Conservation (phyloP, 2,888 invertebrate genomes). For the Yponomeuta sedellus region DNA sequence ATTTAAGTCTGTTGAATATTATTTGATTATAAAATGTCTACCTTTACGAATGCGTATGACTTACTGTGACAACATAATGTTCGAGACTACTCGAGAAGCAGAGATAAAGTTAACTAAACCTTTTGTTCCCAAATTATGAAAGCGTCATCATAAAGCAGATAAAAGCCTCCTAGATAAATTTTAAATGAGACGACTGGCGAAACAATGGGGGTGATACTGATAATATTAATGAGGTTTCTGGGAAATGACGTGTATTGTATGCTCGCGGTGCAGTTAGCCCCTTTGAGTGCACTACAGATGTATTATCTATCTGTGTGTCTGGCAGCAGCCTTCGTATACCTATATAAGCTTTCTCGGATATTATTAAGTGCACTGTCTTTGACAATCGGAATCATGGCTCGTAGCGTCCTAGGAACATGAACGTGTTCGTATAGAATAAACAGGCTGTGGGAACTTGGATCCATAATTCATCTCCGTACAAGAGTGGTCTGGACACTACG, state of each 20-base stretch:
- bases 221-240: not conserved
- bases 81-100: not conserved
- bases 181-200: not conserved
- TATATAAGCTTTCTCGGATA: not conserved
- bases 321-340: not conserved
- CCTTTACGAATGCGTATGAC: not conserved
- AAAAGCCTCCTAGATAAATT: not conserved
- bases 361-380: not conserved
- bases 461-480: too few relatives aligned
- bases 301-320: not conserved
- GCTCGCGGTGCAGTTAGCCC: not conserved
- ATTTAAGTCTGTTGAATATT: not conserved
- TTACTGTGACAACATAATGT: not conserved
- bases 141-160: not conserved
- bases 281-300: not conserved
- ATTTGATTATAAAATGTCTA: too few relatives aligned
- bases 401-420: too few relatives aligned
- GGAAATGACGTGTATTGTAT: not conserved
- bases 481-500: not conserved
- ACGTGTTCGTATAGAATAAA: too few relatives aligned
- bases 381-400: not conserved
- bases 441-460: too few relatives aligned
- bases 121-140: not conserved
- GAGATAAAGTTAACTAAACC: not conserved
- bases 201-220: not conserved